These are phyloP conservation scores for Galeruca laticollis DNA, from an alignment of 2,888 invertebrate species.

Conservation along the genomic window DNA sequence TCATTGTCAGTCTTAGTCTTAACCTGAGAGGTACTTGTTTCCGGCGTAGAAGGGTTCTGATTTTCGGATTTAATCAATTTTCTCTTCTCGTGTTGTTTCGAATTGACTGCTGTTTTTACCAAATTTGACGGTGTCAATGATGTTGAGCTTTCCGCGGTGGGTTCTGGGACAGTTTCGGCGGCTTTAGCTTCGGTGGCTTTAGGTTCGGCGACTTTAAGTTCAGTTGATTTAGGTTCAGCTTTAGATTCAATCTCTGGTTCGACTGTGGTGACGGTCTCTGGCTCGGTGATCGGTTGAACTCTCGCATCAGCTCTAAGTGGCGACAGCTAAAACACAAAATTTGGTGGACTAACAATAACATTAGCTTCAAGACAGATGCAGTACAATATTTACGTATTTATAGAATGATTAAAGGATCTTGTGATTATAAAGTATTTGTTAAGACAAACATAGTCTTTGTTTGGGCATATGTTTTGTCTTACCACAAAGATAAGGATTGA, in stretches of 20 bases:
- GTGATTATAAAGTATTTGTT: too few relatives aligned
- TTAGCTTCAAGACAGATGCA: too few relatives aligned
- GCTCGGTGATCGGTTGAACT: too few relatives aligned
- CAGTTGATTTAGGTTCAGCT: constrained; percentile 6
- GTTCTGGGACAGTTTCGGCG: constrained; percentile 41
- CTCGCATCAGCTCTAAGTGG: not conserved
- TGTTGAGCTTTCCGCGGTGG: constrained; percentile 50
- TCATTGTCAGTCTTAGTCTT: constrained; percentile 38
- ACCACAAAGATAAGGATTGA: too few relatives aligned
- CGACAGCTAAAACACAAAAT: not conserved
- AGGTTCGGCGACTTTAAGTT: constrained; percentile 12
- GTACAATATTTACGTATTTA: too few relatives aligned
- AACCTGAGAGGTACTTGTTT: constrained; percentile 19
- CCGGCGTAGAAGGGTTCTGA: constrained; percentile 53
- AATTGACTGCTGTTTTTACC: constrained; percentile 75
- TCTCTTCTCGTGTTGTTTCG: constrained; percentile 71
- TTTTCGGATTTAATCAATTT: constrained; percentile 67
- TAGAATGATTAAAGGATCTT: too few relatives aligned
- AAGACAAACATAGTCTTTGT: too few relatives aligned
- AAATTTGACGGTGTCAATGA: constrained; percentile 72
- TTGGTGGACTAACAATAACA: too few relatives aligned
- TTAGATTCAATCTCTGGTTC: too few relatives aligned
- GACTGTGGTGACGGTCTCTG: not conserved
- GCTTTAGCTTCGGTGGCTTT: constrained; percentile 38
- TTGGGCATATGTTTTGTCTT: too few relatives aligned